phyloP scores from a whole-genome alignment of 2,888 invertebrate genomes.

The Monochamus alternatus region DNA sequence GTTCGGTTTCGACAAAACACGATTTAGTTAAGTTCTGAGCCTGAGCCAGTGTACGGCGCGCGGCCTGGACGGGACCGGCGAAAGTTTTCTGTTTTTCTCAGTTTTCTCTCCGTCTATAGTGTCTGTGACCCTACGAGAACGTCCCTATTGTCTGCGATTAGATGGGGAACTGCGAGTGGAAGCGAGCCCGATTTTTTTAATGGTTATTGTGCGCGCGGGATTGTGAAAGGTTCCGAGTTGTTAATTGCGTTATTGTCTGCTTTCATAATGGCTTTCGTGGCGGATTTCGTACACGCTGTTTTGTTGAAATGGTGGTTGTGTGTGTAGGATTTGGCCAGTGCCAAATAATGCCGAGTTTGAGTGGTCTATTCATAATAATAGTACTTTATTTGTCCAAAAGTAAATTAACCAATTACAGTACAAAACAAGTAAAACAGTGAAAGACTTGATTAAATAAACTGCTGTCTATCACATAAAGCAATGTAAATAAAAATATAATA shows the following conservation, averaged over 20 bases:
- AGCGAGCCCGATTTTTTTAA: conserved; percentile 31
- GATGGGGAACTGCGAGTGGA: conserved; percentile 14
- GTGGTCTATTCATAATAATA: too few relatives aligned
- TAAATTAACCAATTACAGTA: too few relatives aligned
- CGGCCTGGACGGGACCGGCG: conserved; percentile 4
- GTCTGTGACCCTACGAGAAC: conserved; percentile 19
- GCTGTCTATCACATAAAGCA: too few relatives aligned
- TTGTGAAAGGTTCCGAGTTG: conserved; percentile 41
- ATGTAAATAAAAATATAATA: too few relatives aligned
- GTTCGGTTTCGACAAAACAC: conserved; percentile 18
- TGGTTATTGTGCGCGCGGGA: conserved; percentile 39
- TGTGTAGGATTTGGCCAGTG: conserved; percentile 14
- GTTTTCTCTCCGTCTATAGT: conserved; percentile 1
- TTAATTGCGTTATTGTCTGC: conserved; percentile 42
- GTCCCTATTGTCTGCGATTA: conserved; percentile 21
- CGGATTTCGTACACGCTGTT: conserved; percentile 38
- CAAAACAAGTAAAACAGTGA: too few relatives aligned
- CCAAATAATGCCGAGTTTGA: not conserved
- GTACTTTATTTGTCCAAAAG: too few relatives aligned
- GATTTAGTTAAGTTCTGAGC: conserved; percentile 23
- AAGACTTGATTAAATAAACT: too few relatives aligned
- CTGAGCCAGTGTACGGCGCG: not conserved
- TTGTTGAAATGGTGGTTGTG: conserved; percentile 35
- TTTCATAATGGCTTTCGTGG: conserved; percentile 41
- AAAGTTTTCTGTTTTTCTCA: conserved; percentile 17